Base-by-base conservation (phyloP, 2,888 invertebrate genomes). In the Ormyrus thymus region DNA sequence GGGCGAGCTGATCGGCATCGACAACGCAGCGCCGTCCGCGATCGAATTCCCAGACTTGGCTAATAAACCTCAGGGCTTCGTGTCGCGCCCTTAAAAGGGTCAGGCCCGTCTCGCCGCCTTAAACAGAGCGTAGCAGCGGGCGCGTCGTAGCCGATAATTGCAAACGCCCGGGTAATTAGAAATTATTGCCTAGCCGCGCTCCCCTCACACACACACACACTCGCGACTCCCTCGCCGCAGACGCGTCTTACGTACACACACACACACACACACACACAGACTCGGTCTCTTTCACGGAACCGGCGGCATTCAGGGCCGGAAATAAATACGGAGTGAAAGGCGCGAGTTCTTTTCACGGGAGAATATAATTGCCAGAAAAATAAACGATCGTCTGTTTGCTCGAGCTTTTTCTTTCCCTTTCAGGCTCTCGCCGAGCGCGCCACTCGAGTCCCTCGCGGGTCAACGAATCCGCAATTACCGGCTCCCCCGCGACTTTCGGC, bases 311-410 rank as follows among this genome's bases (percentile, higher is more conserved):
- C 72, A 61, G 55, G 58, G 53, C 53, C 48, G 61, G 64, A 69
- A 58, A 74, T 74, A 78, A 78, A 78, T 74, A 74, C 69, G 69
- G 61, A 59, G 59, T 46, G 65, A 59, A 66, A 43, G 55, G 72
- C 53, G 15, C 46, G 50, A 58, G 55, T 73, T 53, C 86, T 85
- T 87, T 89, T 88, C 86, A 89, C 84, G 84, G 85, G 85, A 86
- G 86, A 87, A 87, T 88, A 88, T 89, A 89, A 89, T 89, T 89
- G 88, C 88, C 88, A 87, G 87, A 86, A 89, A 89, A 89, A 89
- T 88, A 89, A 89, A 88, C 86, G 79, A 79, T 79, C 56, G 79
- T 79, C 65, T 79, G 79, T 71, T 79, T 75, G 70, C 78, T 7
- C 73, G 29, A 4, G 29, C 46, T 9, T 61, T 53, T 29, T 29